phyloP scores from a whole-genome alignment of 2,797 vertebrate genomes.

The Bothrops alternatus region DNA sequence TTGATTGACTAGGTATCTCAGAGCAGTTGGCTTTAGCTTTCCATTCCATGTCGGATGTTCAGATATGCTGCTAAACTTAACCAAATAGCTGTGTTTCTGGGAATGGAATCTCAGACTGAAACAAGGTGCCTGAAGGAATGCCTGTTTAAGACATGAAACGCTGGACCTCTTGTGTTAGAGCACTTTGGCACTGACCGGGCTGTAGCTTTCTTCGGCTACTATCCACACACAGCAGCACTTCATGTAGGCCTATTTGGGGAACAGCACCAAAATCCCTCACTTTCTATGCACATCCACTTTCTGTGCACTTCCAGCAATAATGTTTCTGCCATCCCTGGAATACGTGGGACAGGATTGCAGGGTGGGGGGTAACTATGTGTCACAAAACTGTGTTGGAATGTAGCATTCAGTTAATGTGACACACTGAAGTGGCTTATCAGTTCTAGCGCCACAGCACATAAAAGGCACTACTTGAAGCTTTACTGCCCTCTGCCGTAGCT shows the following conservation, averaged over 20 bases:
- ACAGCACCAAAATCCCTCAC: background rate
- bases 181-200: background rate
- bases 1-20: background rate
- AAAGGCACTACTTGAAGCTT: slow-evolving; percentile 1
- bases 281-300: background rate
- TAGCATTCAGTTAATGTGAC: background rate
- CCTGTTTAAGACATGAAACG: background rate
- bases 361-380: background rate
- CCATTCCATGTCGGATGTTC: background rate
- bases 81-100: background rate
- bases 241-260: background rate
- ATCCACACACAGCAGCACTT: background rate
- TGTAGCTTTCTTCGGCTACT: background rate
- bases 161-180: background rate
- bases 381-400: background rate
- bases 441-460: background rate
- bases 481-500: slow-evolving; percentile 15
- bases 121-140: background rate
- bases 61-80: background rate
- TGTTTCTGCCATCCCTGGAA: background rate
- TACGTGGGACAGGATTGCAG: background rate
- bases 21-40: background rate
- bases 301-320: background rate
- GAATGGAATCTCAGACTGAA: background rate
- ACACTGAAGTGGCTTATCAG: background rate